These are phyloP conservation scores for Aporophyla lueneburgensis DNA, from an alignment of 2,888 invertebrate species.

Conservation along the genomic window DNA sequence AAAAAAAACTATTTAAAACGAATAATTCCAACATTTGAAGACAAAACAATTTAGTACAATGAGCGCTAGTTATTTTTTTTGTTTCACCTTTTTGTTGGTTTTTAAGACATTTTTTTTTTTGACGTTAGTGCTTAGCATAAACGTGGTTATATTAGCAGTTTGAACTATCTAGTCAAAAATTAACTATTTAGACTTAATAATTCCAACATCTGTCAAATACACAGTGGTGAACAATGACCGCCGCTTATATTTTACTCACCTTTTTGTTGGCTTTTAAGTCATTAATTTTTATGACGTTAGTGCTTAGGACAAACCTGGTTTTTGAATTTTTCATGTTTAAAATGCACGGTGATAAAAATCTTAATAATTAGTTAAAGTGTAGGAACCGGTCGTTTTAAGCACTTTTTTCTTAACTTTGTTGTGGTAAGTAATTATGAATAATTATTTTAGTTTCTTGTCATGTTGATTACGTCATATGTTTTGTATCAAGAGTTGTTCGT, in stretches of 20 bases:
- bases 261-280: slow-evolving; percentile 19
- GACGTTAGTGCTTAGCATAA: too few relatives aligned
- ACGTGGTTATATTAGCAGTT: not conserved
- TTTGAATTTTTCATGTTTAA: slow-evolving; percentile 11
- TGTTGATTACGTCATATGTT: not conserved
- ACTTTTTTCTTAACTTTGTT: slow-evolving; percentile 4
- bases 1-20: not conserved
- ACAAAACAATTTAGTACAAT: too few relatives aligned
- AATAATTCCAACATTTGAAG: slow-evolving; percentile 3
- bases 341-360: slow-evolving; percentile 29
- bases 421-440: slow-evolving; percentile 18
- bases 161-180: slow-evolving; percentile 3
- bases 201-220: not conserved
- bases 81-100: too few relatives aligned
- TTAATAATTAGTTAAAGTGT: slow-evolving; percentile 13
- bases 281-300: slow-evolving; percentile 30
- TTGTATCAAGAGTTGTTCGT: not conserved
- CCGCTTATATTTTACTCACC: slow-evolving; percentile 19
- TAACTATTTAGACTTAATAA: slow-evolving; percentile 4
- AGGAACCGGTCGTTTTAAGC: slow-evolving; percentile 1
- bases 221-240: slow-evolving; percentile 45
- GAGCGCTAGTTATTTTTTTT: too few relatives aligned
- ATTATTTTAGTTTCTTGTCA: slow-evolving; percentile 7
- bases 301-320: not conserved
- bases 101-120: too few relatives aligned